phyloP scores from a whole-genome alignment of 2,113 vertebrate species.

The Macrotis lagotis region DNA sequence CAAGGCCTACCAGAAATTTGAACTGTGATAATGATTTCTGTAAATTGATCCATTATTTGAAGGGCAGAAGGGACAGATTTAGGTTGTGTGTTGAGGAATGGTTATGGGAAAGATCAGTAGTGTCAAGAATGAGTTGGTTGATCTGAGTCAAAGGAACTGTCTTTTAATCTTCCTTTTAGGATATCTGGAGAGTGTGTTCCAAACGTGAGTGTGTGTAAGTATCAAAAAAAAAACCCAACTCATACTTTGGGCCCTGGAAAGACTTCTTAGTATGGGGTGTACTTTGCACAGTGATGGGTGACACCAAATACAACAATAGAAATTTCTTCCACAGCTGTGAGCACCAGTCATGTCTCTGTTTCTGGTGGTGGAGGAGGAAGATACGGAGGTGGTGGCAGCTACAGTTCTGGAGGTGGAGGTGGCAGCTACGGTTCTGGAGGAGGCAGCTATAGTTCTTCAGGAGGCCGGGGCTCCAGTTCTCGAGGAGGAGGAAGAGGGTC shows the following conservation, averaged over 20 bases:
- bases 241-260: neutral
- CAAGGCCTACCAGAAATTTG: neutral
- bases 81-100: neutral
- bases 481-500: no score
- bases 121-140: neutral
- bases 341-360: no score
- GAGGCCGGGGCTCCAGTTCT: no score
- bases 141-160: neutral
- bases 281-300: neutral
- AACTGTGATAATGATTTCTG: neutral
- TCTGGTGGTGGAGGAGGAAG: no score
- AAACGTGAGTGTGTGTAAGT: slow-evolving; percentile 76
- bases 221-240: no score
- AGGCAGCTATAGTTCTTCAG: no score
- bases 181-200: slow-evolving; percentile 65
- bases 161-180: slow-evolving; percentile 39
- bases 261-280: neutral
- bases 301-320: neutral
- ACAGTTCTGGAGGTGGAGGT: no score
- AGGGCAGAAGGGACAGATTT: neutral
- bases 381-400: no score
- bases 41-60: neutral
- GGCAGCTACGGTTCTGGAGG: no score
- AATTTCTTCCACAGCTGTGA: neutral
- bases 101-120: neutral